Evolutionary conservation across 2,113 vertebrate species (phyloP), one percentile per base, ranked within the genome.

Genomic region (Chloebia gouldiae): DNA sequence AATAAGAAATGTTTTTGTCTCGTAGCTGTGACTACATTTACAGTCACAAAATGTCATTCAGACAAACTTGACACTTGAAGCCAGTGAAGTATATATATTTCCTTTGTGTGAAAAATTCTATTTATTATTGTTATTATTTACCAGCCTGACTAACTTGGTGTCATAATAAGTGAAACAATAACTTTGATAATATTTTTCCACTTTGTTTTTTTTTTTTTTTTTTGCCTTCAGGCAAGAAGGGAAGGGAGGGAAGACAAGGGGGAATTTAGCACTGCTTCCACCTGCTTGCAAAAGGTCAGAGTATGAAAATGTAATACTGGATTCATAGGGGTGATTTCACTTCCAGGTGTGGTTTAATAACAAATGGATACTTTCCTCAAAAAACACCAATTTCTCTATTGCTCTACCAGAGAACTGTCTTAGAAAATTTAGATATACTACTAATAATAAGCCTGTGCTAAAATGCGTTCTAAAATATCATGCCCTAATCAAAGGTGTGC

Each of bases 111-210:
- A 82, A 82, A 20, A 66, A 49, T 13, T 49, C 4, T 49, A 40
- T 25, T 64, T 59, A 42, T 40, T 80, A 49, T 37, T 75, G 9
- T n/a, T 51, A 54, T 42, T 83, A 72, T 44, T 71, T 63, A 39
- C 11, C 28, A 49, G 50, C 16, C 22, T 69, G 25, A 37, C 9
- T 51, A 53, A 57, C 18, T 19, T 47, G 8, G 10, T 60, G 9
- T 31, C 45, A 64, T 10, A 78, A 40, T 20, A 85, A 70, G 37
- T 11, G 5, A 77, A 91, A 65, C 7, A 51, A 24, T 37, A 39
- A 21, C 8, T 33, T 42, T 7, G 35, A 15, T 30, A 2, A 0
- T 10, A n/a, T 24, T 40, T 22, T 24, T 5, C 2, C 3, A 3
- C 2, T 2, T n/a, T 35, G 9, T 39, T 39, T 39, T 39, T 39